phyloP scores from a whole-genome alignment of 92 coral and sea anemone genomes.

The Scolanthus callimorphus region DNA sequence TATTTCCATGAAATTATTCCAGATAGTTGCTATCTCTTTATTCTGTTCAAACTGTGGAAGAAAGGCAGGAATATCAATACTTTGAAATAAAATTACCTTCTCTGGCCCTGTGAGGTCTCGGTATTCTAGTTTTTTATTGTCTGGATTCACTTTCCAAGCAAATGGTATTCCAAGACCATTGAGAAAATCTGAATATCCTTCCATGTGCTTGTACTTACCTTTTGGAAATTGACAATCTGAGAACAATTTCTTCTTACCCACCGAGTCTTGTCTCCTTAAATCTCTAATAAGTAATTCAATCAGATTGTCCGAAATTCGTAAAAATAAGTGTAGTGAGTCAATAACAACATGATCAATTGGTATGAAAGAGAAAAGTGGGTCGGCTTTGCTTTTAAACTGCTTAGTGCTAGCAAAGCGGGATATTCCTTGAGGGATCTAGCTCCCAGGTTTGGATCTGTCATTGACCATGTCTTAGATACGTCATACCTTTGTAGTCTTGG shows the following conservation, averaged over 20 bases:
- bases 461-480: conserved; percentile 45
- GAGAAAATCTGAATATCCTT: conserved; percentile 22
- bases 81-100: conserved; percentile 18
- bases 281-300: conserved; percentile 43
- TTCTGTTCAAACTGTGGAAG: conserved; percentile 19
- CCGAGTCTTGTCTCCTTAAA: conserved; percentile 19
- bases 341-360: conserved; percentile 28
- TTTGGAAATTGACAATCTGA: conserved; percentile 23
- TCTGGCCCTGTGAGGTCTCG: conserved; percentile 47
- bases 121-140: conserved; percentile 37
- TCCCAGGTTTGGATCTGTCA: conserved; percentile 28
- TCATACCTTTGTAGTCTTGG: conserved; percentile 30
- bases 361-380: conserved; percentile 37
- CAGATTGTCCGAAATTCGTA: conserved; percentile 20
- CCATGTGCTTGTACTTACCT: conserved; percentile 28
- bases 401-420: conserved; percentile 17
- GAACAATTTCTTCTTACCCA: conserved; percentile 25
- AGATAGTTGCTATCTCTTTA: conserved; percentile 10
- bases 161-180: conserved; percentile 43
- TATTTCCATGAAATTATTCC: conserved; percentile 24
- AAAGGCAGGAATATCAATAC: conserved; percentile 31
- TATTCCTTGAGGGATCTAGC: conserved; percentile 44
- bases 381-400: conserved; percentile 18
- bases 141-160: conserved; percentile 21
- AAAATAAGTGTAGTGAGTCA: conserved; percentile 13